Percentiles rank a stretch among this genome's conserved stretches.
Evolutionary conservation across 1,140 invertebrate species (phyloP).

Genomic region (Drosophila ananassae): DNA sequence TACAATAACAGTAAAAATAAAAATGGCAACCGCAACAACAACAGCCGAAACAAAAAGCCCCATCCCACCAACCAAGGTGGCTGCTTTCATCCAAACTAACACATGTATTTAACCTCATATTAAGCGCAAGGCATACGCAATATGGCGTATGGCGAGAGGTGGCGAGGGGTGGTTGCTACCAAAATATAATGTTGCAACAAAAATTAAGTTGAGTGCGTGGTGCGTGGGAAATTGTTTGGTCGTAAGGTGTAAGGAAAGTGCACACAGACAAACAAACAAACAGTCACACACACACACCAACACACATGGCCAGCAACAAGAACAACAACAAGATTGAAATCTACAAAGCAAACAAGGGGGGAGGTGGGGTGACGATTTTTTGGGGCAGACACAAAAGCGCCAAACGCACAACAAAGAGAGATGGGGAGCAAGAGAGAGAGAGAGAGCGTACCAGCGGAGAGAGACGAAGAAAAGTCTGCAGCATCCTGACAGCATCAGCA

Average conservation of each 20-base stretch:
- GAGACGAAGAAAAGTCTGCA: constrained; percentile 26
- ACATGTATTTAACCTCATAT: constrained; percentile 78
- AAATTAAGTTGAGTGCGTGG: constrained; percentile 81
- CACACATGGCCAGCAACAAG: constrained; percentile 17
- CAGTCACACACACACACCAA: constrained; percentile 6
- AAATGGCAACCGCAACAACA: constrained; percentile 67
- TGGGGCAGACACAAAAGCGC: constrained; percentile 57
- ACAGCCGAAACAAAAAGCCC: constrained; percentile 50
- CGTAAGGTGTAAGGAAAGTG: constrained; percentile 71
- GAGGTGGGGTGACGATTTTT: constrained; percentile 15
- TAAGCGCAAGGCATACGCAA: constrained; percentile 61
- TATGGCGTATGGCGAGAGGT: neutral
- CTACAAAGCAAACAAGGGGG: constrained; percentile 70
- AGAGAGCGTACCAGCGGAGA: constrained; percentile 2
- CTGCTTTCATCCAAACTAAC: constrained; percentile 43
- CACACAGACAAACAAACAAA: constrained; percentile 40
- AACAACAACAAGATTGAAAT: constrained; percentile 52
- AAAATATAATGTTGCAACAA: constrained; percentile 77
- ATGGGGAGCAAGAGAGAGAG: neutral
- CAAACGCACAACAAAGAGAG: constrained; percentile 60
- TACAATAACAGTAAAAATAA: constrained; percentile 56
- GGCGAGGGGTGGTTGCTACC: constrained; percentile 32
- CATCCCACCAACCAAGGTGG: neutral
- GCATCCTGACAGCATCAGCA: constrained; percentile 28
- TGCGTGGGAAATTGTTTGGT: constrained; percentile 71